Base-by-base conservation (phyloP, 2,797 vertebrate species). In the Enteromius unitaeniatus region DNA sequence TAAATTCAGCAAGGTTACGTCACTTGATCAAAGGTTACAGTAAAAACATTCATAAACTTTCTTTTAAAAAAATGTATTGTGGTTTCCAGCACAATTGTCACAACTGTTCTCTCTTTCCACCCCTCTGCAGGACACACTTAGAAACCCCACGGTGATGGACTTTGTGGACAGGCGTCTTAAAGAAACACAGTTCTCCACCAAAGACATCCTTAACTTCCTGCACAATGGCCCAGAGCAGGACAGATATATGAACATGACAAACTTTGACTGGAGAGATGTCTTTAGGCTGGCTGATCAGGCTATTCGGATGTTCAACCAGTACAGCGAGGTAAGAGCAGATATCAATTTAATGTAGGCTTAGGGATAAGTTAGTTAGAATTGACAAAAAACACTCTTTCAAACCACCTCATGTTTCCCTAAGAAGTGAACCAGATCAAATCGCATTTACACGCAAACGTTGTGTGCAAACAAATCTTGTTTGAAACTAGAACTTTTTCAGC, bases 191-290 rank as follows among this genome's bases (percentile, higher is more conserved):
- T 87, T 98, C 6, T 94, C 94, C 0, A 94, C 93, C 23, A 95
- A 93, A 86, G 92, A 96, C 42, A 90, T 98, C 21, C 95, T 98
- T 4, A 97, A 95, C 93, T 99, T 99, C 88, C 93, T 99, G 31
- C 89, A 94, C 90, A 96, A 91, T 0, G 96, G 95, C 0, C 89
- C 93, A 19, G 91, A 91, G 3, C 89, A 88, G 3, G 84, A 81
- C 37, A 91, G 91, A 76, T 92, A 93, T 79, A 87, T 88, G 0
- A 93, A 91, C 64, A 92, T 90, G 93, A 86, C 88, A 37, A 89
- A 83, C 79, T 96, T 97, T 26, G 94, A 96, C 93, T 99, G 98
- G 97, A 94, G 95, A 81, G 95, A 95, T 79, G 79, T 98, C 87
- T 99, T 98, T 85, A 95, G 94, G 60, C 19, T 94, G 87, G 93